These are phyloP conservation scores for Drosophila picticornis DNA, from an alignment of 2,888 invertebrate genomes.

Conservation along the genomic window DNA sequence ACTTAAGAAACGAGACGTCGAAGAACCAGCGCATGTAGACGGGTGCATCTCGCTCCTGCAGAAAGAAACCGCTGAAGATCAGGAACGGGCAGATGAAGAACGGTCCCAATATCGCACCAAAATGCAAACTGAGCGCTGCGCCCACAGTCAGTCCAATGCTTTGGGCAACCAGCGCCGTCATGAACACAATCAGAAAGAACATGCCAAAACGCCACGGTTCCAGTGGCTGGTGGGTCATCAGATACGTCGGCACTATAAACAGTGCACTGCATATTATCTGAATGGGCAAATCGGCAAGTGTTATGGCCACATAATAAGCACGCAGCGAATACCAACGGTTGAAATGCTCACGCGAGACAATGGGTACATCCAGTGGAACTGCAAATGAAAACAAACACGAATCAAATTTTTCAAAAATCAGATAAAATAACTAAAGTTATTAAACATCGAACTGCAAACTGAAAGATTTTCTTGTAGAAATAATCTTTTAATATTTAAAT, in stretches of 20 bases:
- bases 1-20: slow-evolving; percentile 94
- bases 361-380: slow-evolving; percentile 94
- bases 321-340: slow-evolving; percentile 96
- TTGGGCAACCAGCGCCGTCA: slow-evolving; percentile 94
- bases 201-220: slow-evolving; percentile 90
- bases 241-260: slow-evolving; percentile 92
- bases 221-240: slow-evolving; percentile 94
- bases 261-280: slow-evolving; percentile 91
- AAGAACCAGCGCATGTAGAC: slow-evolving; percentile 93
- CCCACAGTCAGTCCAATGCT: slow-evolving; percentile 94
- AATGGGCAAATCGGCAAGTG: slow-evolving; percentile 92
- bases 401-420: background rate
- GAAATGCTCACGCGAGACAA: slow-evolving; percentile 93
- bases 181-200: slow-evolving; percentile 90
- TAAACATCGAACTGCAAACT: background rate
- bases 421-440: background rate
- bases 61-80: slow-evolving; percentile 96
- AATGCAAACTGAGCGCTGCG: slow-evolving; percentile 92
- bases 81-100: slow-evolving; percentile 94
- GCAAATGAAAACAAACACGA: slow-evolving; percentile 41
- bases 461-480: background rate
- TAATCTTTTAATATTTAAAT: background rate
- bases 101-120: slow-evolving; percentile 95
- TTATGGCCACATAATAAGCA: slow-evolving; percentile 92
- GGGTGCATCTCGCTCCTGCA: slow-evolving; percentile 93